phyloP scores from a whole-genome alignment of 2,888 invertebrate species.

The Entomobrya proxima region DNA sequence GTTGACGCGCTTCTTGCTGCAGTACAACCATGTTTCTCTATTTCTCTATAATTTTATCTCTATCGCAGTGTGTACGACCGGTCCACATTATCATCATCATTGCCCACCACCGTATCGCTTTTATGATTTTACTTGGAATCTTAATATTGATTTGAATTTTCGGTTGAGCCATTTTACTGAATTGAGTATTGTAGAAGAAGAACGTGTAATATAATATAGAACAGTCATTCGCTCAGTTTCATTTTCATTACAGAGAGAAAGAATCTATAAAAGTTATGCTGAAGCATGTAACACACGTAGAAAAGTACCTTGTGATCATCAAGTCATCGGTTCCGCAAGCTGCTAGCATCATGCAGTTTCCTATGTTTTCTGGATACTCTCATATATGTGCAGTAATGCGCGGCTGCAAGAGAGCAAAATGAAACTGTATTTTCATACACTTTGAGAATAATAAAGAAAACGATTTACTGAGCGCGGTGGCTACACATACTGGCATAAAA shows the following conservation, averaged over 20 bases:
- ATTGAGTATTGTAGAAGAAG: not conserved
- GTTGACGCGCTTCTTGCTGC: too few relatives aligned
- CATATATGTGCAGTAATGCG: not conserved
- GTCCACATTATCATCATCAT: not conserved
- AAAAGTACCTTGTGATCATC: not conserved
- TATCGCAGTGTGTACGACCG: too few relatives aligned
- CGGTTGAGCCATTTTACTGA: slow-evolving; percentile 20
- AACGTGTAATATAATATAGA: not conserved
- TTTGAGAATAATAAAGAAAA: slow-evolving; percentile 18
- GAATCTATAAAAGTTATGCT: not conserved
- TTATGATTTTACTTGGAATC: slow-evolving; percentile 9
- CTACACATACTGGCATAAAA: not conserved
- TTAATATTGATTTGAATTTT: not conserved
- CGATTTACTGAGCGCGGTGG: not conserved
- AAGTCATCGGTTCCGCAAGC: not conserved
- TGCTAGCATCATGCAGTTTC: not conserved
- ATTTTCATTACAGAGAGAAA: not conserved
- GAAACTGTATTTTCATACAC: not conserved
- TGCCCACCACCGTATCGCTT: not conserved
- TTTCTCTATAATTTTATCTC: too few relatives aligned
- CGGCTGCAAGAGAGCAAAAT: not conserved
- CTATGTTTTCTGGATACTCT: too few relatives aligned
- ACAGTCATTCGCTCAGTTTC: not conserved
- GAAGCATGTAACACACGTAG: not conserved
- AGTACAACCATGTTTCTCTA: too few relatives aligned